phyloP scores from a whole-genome alignment of 1,140 invertebrate genomes.

The Drosophila kanapiae region DNA sequence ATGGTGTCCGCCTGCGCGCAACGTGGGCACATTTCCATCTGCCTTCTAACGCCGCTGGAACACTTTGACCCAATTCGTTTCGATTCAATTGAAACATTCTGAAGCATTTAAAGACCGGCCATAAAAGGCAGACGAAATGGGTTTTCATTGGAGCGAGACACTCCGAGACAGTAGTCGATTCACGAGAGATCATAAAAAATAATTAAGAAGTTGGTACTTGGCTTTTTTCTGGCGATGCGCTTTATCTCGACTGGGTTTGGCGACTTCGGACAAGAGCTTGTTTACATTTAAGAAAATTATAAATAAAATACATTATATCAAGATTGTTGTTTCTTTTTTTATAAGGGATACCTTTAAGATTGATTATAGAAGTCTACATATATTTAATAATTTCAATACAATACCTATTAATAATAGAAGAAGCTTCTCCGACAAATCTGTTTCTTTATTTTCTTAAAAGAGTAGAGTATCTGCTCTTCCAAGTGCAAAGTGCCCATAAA shows the following conservation, averaged over 20 bases:
- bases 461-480: constrained; percentile 26
- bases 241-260: neutral
- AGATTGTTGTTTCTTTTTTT: neutral
- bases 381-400: no score
- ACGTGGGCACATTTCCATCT: constrained; percentile 59
- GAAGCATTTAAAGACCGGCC: constrained; percentile 63
- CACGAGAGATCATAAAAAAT: constrained; percentile 75
- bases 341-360: no score
- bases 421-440: neutral
- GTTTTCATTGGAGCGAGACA: constrained; percentile 25
- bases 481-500: neutral
- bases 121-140: constrained; percentile 50
- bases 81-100: constrained; percentile 59
- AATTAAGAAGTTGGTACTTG: constrained; percentile 67
- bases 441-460: neutral
- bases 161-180: constrained; percentile 66
- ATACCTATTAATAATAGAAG: no score
- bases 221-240: constrained; percentile 25
- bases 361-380: no score
- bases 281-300: neutral
- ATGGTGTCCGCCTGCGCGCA: constrained; percentile 48
- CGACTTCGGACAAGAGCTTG: neutral
- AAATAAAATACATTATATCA: neutral
- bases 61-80: constrained; percentile 73
- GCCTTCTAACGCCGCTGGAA: constrained; percentile 57